These are phyloP conservation scores for Cancer borealis DNA, from an alignment of 2,888 invertebrate genomes.

Conservation along the genomic window DNA sequence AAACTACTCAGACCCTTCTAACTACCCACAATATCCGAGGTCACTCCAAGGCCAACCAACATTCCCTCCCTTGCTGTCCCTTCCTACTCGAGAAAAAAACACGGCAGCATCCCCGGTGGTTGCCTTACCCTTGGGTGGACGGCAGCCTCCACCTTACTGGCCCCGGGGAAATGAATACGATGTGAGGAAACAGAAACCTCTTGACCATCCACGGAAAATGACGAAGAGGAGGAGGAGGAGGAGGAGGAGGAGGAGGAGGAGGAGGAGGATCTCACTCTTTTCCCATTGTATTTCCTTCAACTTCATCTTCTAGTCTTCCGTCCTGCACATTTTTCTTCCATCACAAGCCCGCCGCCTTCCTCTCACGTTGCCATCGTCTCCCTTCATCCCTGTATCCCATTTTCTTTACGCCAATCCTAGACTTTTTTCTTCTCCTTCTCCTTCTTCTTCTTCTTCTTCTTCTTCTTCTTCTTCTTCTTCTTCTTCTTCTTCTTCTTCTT, in stretches of 20 bases:
- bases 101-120: too few relatives aligned
- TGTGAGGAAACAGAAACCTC: too few relatives aligned
- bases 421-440: neutral
- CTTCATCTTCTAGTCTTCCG: neutral
- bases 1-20: too few relatives aligned
- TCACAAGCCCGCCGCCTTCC: neutral
- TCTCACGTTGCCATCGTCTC: neutral
- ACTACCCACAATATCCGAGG: too few relatives aligned
- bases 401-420: neutral
- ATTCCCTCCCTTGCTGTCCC: too few relatives aligned
- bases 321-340: neutral
- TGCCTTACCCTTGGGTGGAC: too few relatives aligned
- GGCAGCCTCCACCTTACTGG: too few relatives aligned
- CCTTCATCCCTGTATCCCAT: conserved; percentile 11
- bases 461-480: neutral
- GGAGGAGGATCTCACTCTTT: too few relatives aligned
- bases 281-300: neutral
- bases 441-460: neutral
- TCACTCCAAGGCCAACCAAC: too few relatives aligned
- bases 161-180: too few relatives aligned
- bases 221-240: neutral
- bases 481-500: neutral
- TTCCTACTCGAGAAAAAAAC: too few relatives aligned
- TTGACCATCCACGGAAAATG: too few relatives aligned
- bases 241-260: neutral